Conservation (phyloP, 2,113 vertebrate species). For the Clarias gariepinus region DNA sequence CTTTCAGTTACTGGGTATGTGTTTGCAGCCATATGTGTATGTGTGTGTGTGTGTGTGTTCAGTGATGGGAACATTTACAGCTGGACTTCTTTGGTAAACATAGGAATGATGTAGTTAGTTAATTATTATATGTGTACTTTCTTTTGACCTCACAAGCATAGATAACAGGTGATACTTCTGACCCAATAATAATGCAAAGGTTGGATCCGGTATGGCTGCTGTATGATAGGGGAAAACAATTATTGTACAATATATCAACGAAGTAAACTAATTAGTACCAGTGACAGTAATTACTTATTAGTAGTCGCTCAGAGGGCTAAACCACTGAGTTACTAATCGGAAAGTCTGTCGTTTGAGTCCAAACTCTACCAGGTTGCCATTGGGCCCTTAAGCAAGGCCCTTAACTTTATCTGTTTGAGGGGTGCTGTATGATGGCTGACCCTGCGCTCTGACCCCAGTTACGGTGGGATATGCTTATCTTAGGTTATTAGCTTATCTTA, state of each 20-base stretch:
- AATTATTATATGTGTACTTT: slow-evolving; percentile 32
- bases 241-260: not conserved
- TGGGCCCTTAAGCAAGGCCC: too few species aligned
- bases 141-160: not conserved
- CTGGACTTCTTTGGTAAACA: slow-evolving; percentile 14
- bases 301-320: too few species aligned
- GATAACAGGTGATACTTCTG: not conserved
- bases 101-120: not conserved
- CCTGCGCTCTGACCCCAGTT: too few species aligned
- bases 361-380: too few species aligned
- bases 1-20: not conserved
- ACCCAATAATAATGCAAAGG: not conserved
- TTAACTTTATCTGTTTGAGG: too few species aligned
- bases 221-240: not conserved
- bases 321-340: too few species aligned
- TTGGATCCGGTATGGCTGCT: not conserved
- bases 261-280: not conserved
- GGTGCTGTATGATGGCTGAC: too few species aligned
- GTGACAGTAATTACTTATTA: too few species aligned
- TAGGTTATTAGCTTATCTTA: too few species aligned
- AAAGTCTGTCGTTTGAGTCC: too few species aligned
- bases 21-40: not conserved
- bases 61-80: slow-evolving; percentile 26
- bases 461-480: too few species aligned
- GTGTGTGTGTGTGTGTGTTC: slow-evolving; percentile 5